A percentile compares a stretch with the other conserved stretches of the same genome.
phyloP scores from a whole-genome alignment of 2,797 vertebrate genomes.

The Halcyon smyrnensis region DNA sequence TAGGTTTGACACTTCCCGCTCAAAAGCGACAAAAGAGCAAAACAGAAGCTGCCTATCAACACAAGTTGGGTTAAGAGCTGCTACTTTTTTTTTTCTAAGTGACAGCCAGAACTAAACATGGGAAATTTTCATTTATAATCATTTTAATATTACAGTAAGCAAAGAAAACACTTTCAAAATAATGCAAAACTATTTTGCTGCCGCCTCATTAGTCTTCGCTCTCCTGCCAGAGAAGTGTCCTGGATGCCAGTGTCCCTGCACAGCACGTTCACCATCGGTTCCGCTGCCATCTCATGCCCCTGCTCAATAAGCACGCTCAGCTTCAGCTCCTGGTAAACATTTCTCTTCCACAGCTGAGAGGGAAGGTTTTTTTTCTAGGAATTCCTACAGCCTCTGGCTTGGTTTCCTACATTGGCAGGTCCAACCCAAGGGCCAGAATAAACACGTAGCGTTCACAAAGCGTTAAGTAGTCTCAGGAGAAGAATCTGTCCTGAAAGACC shows the following conservation, averaged over 20 bases:
- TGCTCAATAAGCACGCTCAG: neutral
- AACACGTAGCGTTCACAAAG: neutral
- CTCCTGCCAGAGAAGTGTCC: neutral
- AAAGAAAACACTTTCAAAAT: neutral
- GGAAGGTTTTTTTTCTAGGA: neutral
- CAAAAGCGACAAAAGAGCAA: neutral
- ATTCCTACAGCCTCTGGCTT: neutral
- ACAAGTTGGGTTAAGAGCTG: neutral
- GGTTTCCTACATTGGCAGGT: neutral
- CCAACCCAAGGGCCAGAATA: neutral
- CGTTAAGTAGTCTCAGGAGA: neutral
- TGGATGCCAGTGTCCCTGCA: accelerated
- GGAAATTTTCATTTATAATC: neutral
- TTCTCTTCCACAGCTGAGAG: neutral
- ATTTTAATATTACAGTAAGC: neutral
- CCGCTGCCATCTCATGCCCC: neutral
- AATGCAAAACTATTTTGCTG: neutral
- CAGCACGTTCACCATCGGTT: neutral
- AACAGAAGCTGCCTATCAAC: accelerated
- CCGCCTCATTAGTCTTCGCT: neutral
- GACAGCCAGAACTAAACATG: neutral
- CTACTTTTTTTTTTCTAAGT: neutral
- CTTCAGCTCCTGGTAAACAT: neutral
- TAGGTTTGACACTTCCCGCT: neutral
- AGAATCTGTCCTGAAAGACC: neutral